These are phyloP conservation scores for Cyphomyrus plagiostoma DNA, from an alignment of 2,113 vertebrate species.

Conservation along the genomic window DNA sequence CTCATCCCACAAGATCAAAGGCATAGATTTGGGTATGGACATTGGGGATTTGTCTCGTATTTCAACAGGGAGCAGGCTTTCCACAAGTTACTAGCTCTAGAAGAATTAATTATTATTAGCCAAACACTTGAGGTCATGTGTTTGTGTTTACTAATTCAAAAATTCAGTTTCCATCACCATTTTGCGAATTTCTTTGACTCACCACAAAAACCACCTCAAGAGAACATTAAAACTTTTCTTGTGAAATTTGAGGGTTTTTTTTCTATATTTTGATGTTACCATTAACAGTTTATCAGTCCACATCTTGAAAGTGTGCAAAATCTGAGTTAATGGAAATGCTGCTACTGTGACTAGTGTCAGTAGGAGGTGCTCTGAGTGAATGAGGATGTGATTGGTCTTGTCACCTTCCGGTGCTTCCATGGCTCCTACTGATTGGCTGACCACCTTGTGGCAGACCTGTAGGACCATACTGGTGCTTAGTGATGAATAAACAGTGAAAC, in stretches of 20 bases:
- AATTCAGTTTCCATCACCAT: background rate
- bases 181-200: background rate
- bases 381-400: background rate
- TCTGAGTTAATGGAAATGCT: background rate
- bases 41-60: background rate
- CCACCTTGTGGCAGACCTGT: background rate
- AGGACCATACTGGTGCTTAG: background rate
- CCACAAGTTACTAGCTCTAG: background rate
- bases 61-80: background rate
- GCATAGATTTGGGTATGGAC: background rate
- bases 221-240: background rate
- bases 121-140: background rate
- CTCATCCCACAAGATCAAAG: background rate
- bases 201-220: background rate
- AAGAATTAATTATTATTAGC: background rate
- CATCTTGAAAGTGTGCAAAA: background rate
- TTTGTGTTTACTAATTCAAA: background rate
- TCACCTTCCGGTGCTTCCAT: slow-evolving; percentile 1
- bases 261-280: background rate
- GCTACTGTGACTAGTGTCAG: background rate
- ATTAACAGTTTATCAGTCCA: background rate
- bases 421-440: background rate
- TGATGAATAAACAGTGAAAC: background rate
- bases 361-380: background rate
- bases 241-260: background rate